Base-by-base conservation (phyloP, 2,888 invertebrate genomes). In the Hypercompe scribonia region DNA sequence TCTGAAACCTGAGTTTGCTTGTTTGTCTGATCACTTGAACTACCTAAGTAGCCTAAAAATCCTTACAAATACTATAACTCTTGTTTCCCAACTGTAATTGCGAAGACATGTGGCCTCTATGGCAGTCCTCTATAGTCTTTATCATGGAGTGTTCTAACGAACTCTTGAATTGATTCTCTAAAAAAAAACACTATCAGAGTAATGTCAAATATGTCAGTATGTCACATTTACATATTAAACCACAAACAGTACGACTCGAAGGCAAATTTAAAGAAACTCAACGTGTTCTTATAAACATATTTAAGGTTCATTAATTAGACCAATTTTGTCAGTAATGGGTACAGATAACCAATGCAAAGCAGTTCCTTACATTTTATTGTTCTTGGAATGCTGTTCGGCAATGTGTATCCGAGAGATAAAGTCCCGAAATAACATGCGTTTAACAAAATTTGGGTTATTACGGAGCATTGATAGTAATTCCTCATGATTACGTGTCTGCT, bases 401-500 rank as follows among this genome's bases (percentile, higher is more conserved):
- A 58, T 21, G n/a, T 73, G 34, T 68, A 74, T 77, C 65, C 24
- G 36, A 61, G 64, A 82, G 74, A 79, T 83, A 74, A 77, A 81
- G 63, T 70, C 68, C 68, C 68, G 63, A 67, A 78, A 78, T 76
- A 77, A 71, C 73, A 67, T 71, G 68, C 73, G 65, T 77, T 83
- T 71, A 78, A 79, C 78, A 74, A 81, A 84, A 81, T 72, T 81
- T 39, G 42, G 34, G 72, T 69, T 73, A 75, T 83, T 84, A 81
- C 79, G 13, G n/a, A 65, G 65, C 66, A 69, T 72, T 61, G 76
- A 66, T 34, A 66, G 78, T 79, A 84, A 84, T 84, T 80, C 85
- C 80, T 78, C 80, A 79, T 77, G 82, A 85, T 81, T 84, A 76
- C 70, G 65, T 77, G 46, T 78, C 70, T 46, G 65, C 68, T 84